Conservation (phyloP, 2,888 invertebrate genomes). For the Xestia sexstrigata region DNA sequence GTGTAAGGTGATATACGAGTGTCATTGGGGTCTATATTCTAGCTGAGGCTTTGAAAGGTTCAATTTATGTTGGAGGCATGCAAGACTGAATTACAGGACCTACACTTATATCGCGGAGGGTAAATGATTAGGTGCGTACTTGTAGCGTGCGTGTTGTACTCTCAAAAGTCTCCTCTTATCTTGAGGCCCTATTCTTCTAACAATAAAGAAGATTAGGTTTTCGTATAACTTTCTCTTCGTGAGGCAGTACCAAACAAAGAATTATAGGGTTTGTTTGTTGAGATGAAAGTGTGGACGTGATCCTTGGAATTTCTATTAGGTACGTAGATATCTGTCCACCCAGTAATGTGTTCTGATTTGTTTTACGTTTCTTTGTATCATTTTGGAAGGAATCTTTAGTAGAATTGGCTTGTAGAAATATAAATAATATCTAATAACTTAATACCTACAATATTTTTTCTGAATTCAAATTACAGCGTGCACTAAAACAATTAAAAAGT, state of each 20-base stretch:
- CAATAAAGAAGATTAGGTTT: constrained; percentile 60
- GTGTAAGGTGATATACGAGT: constrained; percentile 53
- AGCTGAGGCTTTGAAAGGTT: constrained; percentile 32
- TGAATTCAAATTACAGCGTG: neutral
- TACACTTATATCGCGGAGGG: constrained; percentile 63
- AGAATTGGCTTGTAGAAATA: neutral
- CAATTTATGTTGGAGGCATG: constrained; percentile 62
- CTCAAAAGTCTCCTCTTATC: constrained; percentile 53
- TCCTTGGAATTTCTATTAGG: neutral
- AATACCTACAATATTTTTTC: neutral
- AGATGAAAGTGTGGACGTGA: constrained; percentile 5
- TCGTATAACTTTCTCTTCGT: constrained; percentile 49
- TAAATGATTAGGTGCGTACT: constrained; percentile 73
- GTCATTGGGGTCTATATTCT: constrained; percentile 29
- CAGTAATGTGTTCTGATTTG: neutral
- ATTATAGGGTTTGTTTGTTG: constrained; percentile 21
- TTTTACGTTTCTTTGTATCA: neutral
- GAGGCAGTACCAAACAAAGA: constrained; percentile 52
- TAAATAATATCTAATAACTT: neutral
- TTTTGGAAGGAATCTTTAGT: neutral
- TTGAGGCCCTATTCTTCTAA: constrained; percentile 34
- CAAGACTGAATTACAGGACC: constrained; percentile 67
- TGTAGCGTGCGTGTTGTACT: constrained; percentile 60
- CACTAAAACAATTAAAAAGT: neutral
- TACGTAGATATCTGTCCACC: too few relatives aligned